phyloP scores from a whole-genome alignment of 2,113 vertebrate species.

The Castor canadensis region DNA sequence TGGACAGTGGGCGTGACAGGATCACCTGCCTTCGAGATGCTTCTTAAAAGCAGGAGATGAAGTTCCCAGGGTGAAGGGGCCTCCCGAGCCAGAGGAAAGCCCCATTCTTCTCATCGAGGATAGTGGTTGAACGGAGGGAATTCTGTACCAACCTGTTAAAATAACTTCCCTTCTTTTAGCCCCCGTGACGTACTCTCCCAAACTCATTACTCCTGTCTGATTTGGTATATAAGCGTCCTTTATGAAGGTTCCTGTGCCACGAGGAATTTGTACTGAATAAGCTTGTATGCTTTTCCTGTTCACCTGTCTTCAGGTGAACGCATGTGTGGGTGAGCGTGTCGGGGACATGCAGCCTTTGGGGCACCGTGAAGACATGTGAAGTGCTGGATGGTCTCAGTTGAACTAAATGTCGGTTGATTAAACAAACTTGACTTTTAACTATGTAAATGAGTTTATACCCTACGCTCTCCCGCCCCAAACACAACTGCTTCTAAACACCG shows the following conservation, averaged over 20 bases:
- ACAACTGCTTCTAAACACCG: background rate
- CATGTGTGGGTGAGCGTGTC: background rate
- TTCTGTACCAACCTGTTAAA: background rate
- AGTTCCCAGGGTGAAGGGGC: background rate
- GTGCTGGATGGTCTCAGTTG: background rate
- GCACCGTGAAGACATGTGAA: background rate
- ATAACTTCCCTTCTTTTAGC: background rate
- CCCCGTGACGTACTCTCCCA: background rate
- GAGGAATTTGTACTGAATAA: background rate
- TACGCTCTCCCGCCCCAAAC: background rate
- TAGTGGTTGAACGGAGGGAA: rapidly evolving
- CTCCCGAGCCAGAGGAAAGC: background rate
- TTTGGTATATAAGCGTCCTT: background rate
- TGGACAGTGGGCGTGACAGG: background rate
- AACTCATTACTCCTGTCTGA: too few relatives aligned
- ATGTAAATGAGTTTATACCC: background rate
- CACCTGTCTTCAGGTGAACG: background rate
- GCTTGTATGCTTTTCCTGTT: background rate
- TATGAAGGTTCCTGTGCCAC: background rate
- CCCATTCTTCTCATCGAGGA: background rate
- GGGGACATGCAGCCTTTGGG: background rate
- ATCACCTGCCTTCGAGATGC: background rate
- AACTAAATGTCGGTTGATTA: background rate
- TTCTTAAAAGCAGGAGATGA: background rate
- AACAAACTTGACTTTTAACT: background rate